Evolutionary conservation across 2,113 vertebrate species (phyloP).

Genomic region (Menidia beryllina): DNA sequence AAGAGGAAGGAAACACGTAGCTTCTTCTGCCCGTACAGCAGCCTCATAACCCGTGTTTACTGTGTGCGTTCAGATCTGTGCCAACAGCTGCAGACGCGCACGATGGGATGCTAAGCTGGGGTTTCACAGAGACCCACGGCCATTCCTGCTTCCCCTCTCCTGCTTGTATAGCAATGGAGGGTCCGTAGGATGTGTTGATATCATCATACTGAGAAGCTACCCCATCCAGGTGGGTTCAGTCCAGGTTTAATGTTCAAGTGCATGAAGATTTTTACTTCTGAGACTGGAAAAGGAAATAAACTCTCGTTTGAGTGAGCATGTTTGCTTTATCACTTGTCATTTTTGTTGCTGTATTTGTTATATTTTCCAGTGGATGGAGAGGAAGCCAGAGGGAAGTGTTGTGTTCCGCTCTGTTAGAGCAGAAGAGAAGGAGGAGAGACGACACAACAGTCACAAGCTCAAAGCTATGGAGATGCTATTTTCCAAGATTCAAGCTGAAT

Average conservation of each 20-base stretch:
- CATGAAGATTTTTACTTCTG: neutral
- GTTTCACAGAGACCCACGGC: constrained; percentile 88
- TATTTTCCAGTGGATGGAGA: constrained; percentile 92
- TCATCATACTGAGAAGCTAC: constrained; percentile 91
- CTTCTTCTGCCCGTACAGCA: neutral
- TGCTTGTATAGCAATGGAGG: constrained; percentile 89
- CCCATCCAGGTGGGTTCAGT: constrained; percentile 88
- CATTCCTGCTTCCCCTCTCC: constrained; percentile 87
- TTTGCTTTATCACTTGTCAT: neutral
- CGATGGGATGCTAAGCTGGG: constrained; percentile 91
- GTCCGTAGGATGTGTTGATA: constrained; percentile 87
- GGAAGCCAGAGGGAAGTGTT: constrained; percentile 83
- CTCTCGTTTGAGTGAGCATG: neutral
- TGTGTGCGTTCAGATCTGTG: constrained; percentile 85
- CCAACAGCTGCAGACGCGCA: constrained; percentile 89
- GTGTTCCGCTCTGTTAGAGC: constrained; percentile 90
- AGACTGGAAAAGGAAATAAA: too few species aligned
- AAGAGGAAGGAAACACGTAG: neutral
- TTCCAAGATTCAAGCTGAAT: constrained; percentile 87
- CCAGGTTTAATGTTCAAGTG: neutral
- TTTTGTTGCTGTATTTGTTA: neutral
- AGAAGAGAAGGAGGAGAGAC: constrained; percentile 89
- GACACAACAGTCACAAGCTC: constrained; percentile 81
- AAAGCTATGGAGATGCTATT: constrained; percentile 88
- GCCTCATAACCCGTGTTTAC: neutral